These are phyloP conservation scores for Itoplectis maculator DNA, from an alignment of 2,888 invertebrate genomes.

Conservation along the genomic window DNA sequence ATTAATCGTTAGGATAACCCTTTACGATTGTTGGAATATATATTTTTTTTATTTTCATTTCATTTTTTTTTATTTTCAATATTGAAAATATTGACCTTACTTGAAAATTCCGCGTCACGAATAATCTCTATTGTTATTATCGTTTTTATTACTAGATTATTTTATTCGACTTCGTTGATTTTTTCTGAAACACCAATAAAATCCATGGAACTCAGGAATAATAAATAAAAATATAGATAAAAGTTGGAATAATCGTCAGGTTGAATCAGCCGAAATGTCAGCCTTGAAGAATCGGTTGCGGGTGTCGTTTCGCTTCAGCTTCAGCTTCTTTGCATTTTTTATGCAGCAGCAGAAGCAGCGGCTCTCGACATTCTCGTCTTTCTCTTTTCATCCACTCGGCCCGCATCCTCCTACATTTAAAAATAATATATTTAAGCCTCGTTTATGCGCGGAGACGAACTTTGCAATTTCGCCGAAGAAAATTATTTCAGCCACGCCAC, in stretches of 20 bases:
- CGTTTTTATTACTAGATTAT: no score
- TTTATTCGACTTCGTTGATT: no score
- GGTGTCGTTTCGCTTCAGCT: no score
- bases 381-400: conserved; percentile 14
- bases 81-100: no score
- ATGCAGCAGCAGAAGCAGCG: not conserved
- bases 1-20: no score
- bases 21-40: no score
- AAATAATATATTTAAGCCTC: not conserved
- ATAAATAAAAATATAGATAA: not conserved
- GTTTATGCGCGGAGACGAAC: not conserved
- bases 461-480: conserved; percentile 8
- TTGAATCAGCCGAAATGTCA: not conserved
- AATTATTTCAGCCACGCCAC: conserved; percentile 8
- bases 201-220: no score
- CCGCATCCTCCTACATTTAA: conserved; percentile 6
- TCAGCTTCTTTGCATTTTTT: not conserved
- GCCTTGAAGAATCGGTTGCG: not conserved
- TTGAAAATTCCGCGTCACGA: no score
- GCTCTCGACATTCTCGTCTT: conserved; percentile 24
- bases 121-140: no score
- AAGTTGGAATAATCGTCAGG: not conserved
- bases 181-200: no score
- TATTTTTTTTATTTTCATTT: no score
- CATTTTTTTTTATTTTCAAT: no score